Base-by-base conservation (phyloP, 1,140 invertebrate genomes). In the Drosophila ambigua region DNA sequence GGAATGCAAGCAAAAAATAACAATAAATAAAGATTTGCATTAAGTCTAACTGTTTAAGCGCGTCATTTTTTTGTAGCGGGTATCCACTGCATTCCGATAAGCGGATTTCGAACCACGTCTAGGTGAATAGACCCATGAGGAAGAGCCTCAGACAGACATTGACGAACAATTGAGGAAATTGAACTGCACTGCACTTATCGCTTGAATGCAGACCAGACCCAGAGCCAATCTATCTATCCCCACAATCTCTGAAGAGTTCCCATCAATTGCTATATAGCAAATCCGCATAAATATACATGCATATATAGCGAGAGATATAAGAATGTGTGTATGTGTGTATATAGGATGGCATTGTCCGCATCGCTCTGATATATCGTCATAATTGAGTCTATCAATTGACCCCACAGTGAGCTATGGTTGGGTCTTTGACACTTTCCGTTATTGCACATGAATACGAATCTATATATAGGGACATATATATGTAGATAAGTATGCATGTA, bases 381-480 rank as follows among this genome's bases (percentile, higher is more conserved):
- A 88, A 88, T 88, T 88, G 83, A 88, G 76, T 88, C 83, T 88
- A 88, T 87, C 83, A 88, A 88, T 88, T 88, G 83, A 88, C 83
- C 83, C 84, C 83, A 52, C 76, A 67, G 78, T 81, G 77, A 74
- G 82, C 82, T 79, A 66, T 83, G 75, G 57, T 77, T 83, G 83
- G 83, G 83, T 88, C 83, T 88, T 88, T 88, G 83, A 88, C 83
- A 88, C 84, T 77, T 65, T 69, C 55, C 60, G 60, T 76, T 72
- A 55, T 63, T 73, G 71, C 60, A 59, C 59, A 66, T 72, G 65
- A 64, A 45, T 65, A 69, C 55, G 64, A 60, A 49, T 63, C 49
- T 62, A 64, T 61, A 55, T 55, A 58, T 65, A 62, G 53, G 28
- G 5, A 58, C 58, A 53, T 63, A 62, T 53, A 54, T 54, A 51